Percentiles rank a stretch among this genome's conserved stretches.
Conservation (phyloP, 2,113 vertebrate genomes). For the Nothoprocta pentlandii region DNA sequence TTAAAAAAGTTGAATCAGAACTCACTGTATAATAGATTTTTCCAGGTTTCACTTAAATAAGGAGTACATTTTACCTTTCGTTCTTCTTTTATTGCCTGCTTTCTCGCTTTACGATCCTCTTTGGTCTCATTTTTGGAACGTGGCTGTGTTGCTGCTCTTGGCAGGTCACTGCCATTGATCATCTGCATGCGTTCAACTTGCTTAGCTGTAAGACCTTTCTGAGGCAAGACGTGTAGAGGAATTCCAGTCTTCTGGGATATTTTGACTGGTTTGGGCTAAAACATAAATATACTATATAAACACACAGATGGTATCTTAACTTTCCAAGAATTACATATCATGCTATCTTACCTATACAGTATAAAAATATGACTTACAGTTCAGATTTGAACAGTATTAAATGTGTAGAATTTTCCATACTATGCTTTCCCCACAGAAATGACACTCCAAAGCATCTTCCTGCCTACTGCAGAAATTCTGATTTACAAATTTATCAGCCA, state of each 20-base stretch:
- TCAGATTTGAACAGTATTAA: neutral
- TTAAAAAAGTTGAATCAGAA: neutral
- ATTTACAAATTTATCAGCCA: neutral
- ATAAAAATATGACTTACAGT: neutral
- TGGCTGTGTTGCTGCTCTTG: conserved; percentile 82
- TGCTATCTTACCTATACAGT: neutral
- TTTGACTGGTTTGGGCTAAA: conserved; percentile 84
- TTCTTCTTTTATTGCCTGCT: conserved; percentile 90
- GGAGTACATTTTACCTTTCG: conserved; percentile 80
- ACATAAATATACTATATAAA: neutral
- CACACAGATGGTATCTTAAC: neutral
- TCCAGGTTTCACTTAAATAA: neutral
- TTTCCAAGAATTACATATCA: neutral
- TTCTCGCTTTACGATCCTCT: conserved; percentile 87
- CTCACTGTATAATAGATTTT: accelerated
- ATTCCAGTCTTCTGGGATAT: conserved; percentile 92
- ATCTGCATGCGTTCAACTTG: conserved; percentile 90
- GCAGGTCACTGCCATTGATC: conserved; percentile 89
- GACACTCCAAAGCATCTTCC: neutral
- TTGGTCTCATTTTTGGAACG: conserved; percentile 84
- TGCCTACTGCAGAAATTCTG: neutral
- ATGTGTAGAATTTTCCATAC: neutral
- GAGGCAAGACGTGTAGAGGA: conserved; percentile 87
- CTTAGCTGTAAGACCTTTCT: conserved; percentile 83
- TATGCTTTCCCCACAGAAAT: neutral